These are phyloP conservation scores for Lepidocolaptes lacrymiger DNA, from an alignment of 2,797 vertebrate genomes.

Conservation along the genomic window DNA sequence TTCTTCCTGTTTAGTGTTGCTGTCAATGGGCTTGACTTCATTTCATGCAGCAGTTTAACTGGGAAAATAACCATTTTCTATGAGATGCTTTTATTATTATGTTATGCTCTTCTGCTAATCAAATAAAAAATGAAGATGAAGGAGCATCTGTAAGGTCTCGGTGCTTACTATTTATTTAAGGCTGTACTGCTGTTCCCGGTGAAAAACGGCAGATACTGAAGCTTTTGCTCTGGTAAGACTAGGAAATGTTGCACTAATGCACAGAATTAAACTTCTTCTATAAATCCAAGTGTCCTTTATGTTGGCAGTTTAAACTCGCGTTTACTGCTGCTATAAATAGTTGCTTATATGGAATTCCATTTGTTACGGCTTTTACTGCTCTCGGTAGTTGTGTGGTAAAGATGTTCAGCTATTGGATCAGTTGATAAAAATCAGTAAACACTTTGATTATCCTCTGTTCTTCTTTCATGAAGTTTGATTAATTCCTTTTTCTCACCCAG, in stretches of 20 bases:
- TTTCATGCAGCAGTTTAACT: background rate
- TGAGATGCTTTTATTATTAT: conserved; percentile 15
- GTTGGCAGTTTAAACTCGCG: background rate
- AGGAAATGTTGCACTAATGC: conserved; percentile 5
- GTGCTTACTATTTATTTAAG: conserved; percentile 4
- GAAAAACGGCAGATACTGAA: conserved; percentile 8
- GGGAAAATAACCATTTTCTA: conserved; percentile 1
- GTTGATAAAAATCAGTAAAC: conserved; percentile 41
- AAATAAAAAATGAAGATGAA: conserved; percentile 18
- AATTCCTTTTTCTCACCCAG: conserved; percentile 6
- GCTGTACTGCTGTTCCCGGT: background rate
- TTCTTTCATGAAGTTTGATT: conserved; percentile 22
- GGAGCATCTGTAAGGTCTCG: background rate
- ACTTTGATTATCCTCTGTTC: background rate
- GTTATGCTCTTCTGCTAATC: conserved; percentile 11
- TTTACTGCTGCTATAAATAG: conserved; percentile 27
- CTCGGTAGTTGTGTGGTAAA: background rate
- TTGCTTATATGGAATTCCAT: background rate
- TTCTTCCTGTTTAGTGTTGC: background rate
- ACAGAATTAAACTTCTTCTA: conserved; percentile 16
- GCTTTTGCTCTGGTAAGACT: background rate
- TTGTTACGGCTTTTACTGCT: background rate
- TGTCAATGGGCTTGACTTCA: background rate
- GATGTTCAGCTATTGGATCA: background rate
- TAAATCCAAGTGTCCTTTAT: conserved; percentile 52